A percentile compares a stretch with the other conserved stretches of the same genome.
Conservation (phyloP, 2,797 vertebrate species). For the Tolypeutes matacus region DNA sequence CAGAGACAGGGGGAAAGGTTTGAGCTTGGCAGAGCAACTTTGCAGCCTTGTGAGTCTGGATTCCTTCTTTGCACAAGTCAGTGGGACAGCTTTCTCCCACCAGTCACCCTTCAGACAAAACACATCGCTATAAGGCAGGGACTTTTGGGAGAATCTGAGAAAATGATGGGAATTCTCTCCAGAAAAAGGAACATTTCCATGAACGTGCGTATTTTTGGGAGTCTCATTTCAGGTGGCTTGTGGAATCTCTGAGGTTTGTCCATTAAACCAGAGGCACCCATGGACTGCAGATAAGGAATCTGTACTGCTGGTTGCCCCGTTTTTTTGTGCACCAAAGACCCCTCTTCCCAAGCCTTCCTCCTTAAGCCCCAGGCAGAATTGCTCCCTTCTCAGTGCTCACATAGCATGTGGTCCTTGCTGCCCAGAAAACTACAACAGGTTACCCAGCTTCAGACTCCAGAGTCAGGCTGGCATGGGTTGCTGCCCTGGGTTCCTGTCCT, state of each 20-base stretch:
- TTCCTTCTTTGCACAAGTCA: not conserved
- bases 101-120: not conserved
- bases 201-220: not conserved
- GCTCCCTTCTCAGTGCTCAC: not conserved
- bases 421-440: not conserved
- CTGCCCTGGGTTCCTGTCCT: not conserved
- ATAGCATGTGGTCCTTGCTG: not conserved
- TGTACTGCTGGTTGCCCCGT: not conserved
- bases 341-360: not conserved
- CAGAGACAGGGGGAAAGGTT: not conserved
- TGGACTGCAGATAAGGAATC: not conserved
- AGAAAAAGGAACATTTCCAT: not conserved
- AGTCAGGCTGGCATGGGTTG: not conserved
- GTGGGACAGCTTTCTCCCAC: not conserved
- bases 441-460: not conserved
- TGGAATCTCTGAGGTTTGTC: not conserved
- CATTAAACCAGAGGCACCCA: not conserved
- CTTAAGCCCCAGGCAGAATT: not conserved
- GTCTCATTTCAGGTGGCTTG: not conserved
- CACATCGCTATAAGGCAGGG: not conserved
- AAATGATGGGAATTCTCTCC: not conserved
- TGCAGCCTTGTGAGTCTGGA: not conserved
- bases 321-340: not conserved
- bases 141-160: not conserved
- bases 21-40: not conserved